Percentiles rank a stretch among this genome's conserved stretches.
These are phyloP conservation scores for Apamea crenata DNA, from an alignment of 2,888 invertebrate genomes.

Conservation along the genomic window DNA sequence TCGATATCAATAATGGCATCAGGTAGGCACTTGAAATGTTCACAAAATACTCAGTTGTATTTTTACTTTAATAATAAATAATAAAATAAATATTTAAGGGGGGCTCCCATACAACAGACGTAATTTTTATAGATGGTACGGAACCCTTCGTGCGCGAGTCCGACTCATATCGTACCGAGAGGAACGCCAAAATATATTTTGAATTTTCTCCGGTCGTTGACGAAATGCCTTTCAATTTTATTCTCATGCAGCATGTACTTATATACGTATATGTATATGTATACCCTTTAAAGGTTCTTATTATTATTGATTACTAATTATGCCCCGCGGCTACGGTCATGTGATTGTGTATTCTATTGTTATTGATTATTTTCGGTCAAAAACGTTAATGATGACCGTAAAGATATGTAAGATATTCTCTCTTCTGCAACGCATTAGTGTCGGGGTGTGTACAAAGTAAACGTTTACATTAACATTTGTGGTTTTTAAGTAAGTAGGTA, in stretches of 20 bases:
- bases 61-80: no score
- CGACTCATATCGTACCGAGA: no score
- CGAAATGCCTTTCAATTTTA: conserved; percentile 31
- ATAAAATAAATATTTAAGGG: no score
- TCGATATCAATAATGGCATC: no score
- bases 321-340: no score
- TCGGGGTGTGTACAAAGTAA: neutral
- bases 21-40: no score
- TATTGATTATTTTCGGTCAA: conserved; percentile 26
- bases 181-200: neutral
- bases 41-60: no score
- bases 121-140: no score
- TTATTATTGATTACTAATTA: neutral
- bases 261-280: neutral
- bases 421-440: neutral
- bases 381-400: neutral
- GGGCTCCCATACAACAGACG: no score
- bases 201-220: conserved; percentile 24
- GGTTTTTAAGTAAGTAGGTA: conserved; percentile 26
- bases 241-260: conserved; percentile 30
- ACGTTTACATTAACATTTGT: conserved; percentile 20
- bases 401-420: neutral
- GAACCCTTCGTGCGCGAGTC: no score
- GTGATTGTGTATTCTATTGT: neutral
- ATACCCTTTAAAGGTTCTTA: neutral